Base-by-base conservation (phyloP, 2,888 invertebrate genomes). In the Euspilapteryx auroguttella region DNA sequence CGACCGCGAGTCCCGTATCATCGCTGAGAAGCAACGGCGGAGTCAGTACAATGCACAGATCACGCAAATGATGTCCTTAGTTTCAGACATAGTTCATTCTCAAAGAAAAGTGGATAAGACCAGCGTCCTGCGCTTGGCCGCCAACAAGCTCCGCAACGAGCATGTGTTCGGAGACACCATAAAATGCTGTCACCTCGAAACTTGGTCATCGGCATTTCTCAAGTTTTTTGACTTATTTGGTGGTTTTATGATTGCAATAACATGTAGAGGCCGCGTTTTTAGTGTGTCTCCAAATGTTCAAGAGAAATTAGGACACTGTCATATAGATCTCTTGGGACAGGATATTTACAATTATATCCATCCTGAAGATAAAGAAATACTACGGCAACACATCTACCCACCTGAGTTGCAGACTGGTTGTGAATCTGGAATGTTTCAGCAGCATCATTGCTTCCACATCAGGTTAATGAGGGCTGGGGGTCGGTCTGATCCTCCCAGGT, bases 261-360 rank as follows among this genome's bases (percentile, higher is more conserved):
- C 91, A 12, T 80, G 87, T 34, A 79, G 82, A 31, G 94, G 94
- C 11, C 87, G 90, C 55, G 87, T 95, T 44, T 83, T 94, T 36
- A 86, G 89, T 49, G 83, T 93, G 17, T 92, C 94, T 15, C 85
- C 87, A 29, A 88, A 87, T 40, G 82, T 94, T 14, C 91, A 92
- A 56, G 84, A 86, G 44, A 82, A 89, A 44, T 76, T 95, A 39
- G 94, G 94, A 32, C 89, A 94, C 62, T 83, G 87, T 44, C 79
- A 93, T 86, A 83, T 87, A 45, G 95, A 96, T 61, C 77, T 96
- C 45, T 81, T 94, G 56, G 95, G 95, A 14, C 90, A 94, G 61
- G 89, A 89, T 37, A 76, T 96, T 41, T 87, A 86, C 54, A 86
- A 87, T 47, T 88, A 91, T 58, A 81, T 90, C 23, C 87, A 89